Evolutionary conservation across 2,113 vertebrate species (phyloP).

Genomic region (Tachycineta bicolor): DNA sequence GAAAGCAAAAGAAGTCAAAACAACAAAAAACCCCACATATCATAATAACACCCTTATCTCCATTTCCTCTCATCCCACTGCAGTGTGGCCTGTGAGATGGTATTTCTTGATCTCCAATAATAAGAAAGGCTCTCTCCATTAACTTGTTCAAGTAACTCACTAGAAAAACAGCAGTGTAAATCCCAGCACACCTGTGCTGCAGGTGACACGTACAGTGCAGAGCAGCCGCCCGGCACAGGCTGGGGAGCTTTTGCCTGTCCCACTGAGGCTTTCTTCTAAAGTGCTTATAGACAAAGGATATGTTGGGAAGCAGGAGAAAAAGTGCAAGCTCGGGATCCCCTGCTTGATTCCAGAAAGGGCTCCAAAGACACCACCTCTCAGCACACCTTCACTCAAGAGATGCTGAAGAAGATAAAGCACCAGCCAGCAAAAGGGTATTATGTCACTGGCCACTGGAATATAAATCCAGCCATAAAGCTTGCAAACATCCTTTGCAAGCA

Average conservation of each 20-base stretch:
- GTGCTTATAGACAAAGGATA: not conserved
- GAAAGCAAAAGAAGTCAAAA: not conserved
- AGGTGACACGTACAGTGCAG: not conserved
- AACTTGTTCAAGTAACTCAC: not conserved
- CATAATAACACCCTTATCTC: not conserved
- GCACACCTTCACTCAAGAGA: not conserved
- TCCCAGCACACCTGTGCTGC: not conserved
- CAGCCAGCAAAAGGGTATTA: not conserved
- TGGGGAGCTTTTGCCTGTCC: not conserved
- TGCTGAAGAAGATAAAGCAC: not conserved
- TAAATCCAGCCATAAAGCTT: not conserved
- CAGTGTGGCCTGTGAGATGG: not conserved
- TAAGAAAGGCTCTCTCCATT: not conserved
- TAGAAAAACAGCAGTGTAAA: not conserved
- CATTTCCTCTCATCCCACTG: not conserved
- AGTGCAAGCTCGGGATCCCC: not conserved
- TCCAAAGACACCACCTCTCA: not conserved
- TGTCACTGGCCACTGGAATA: not conserved
- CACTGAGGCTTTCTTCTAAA: not conserved
- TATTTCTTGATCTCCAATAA: not conserved
- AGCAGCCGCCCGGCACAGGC: accelerated
- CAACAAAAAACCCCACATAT: not conserved
- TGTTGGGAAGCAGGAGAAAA: not conserved
- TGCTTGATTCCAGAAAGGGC: not conserved
- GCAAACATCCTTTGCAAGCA: not conserved